Evolutionary conservation across 2,888 invertebrate genomes (phyloP).

Genomic region (Cephus pulcher): DNA sequence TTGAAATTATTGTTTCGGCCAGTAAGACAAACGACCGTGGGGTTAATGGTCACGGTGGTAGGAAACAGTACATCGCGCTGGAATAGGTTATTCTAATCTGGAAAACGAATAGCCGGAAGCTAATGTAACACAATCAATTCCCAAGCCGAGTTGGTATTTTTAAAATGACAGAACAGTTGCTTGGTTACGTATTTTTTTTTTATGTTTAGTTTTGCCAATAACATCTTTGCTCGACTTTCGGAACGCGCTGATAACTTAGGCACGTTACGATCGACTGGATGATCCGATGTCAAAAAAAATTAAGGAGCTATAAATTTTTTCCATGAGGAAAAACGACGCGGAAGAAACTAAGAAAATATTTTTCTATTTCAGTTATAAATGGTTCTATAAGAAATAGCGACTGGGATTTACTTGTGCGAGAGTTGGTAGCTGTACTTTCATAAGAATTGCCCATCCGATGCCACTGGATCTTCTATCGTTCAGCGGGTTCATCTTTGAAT

Average conservation of each 20-base stretch:
- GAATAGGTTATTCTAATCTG: neutral
- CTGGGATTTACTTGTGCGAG: neutral
- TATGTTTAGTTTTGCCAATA: neutral
- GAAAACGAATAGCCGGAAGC: neutral
- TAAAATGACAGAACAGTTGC: neutral
- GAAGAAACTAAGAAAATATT: neutral
- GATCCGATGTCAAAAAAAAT: neutral
- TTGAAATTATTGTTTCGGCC: slow-evolving; percentile 30
- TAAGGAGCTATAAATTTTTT: neutral
- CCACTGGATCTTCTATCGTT: neutral
- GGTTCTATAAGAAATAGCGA: neutral
- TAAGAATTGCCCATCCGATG: neutral
- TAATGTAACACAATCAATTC: neutral
- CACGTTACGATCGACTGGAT: neutral
- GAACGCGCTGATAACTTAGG: neutral
- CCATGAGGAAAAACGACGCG: neutral
- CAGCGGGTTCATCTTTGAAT: neutral
- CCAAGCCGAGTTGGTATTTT: neutral
- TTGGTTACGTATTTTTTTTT: neutral
- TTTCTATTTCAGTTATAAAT: neutral
- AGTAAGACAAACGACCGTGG: slow-evolving; percentile 22
- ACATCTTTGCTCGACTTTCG: neutral
- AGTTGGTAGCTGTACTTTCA: neutral
- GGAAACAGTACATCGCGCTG: neutral
- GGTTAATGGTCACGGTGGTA: neutral